Evolutionary conservation across 2,888 invertebrate genomes (phyloP), one percentile per base, ranked within the genome.

Genomic region (Rhagium mordax): DNA sequence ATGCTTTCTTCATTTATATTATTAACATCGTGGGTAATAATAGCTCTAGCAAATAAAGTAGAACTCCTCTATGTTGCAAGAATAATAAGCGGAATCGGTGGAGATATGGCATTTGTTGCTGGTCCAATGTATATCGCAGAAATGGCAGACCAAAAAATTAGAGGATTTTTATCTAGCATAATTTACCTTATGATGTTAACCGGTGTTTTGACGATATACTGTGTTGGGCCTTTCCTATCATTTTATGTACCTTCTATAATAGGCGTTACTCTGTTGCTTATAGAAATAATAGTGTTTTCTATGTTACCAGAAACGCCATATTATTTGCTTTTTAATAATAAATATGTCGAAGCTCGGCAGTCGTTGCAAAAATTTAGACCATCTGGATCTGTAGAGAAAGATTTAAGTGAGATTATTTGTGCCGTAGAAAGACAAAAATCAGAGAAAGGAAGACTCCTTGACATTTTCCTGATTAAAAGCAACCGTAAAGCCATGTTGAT

Each of bases 71-170:
- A 84, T 75, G 78, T 83, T 1, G 86, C 86, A 0, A 79, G 87
- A 64, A 82, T 86, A 60, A 33, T 86, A 15, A 79, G 83, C 1
- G 87, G 87, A 4, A 79, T 86, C 61, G 86, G 85, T 13, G 86
- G 86, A 0, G 86, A 87, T 69, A 84, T 86, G 70, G 87, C 85
- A 6, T 87, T 87, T 70, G 87, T 87, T 3, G 84, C 86, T 3
- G 85, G 85, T 0, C 87, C 87, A 1, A 87, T 87, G 86, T 87
- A 86, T 78, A 85, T 87, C 15, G 86, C 86, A 0, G 87, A 87
- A 81, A 86, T 86, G 49, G 86, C 87, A 7, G 85, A 87, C 75
- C 85, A 86, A 60, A 83, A 83, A 57, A 86, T 87, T 10, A 71
- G 87, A 55, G 87, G 87, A 29, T 84, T 86, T 55, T 69, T 87